These are phyloP conservation scores for Myanophis thanlyinensis DNA, from an alignment of 2,113 vertebrate species.

Conservation along the genomic window DNA sequence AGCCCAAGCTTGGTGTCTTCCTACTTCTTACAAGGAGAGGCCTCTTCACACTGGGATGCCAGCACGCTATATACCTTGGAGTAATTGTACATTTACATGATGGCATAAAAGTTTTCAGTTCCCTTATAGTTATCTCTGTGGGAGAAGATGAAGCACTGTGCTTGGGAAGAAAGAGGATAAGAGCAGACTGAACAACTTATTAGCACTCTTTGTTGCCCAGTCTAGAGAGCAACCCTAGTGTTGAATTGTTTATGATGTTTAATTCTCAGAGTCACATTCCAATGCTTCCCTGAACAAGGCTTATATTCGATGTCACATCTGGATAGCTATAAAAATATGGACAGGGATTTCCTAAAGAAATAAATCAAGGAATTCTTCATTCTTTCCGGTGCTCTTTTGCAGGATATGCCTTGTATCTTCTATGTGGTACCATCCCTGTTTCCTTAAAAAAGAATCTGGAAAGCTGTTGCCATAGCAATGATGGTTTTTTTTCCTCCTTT, in stretches of 20 bases:
- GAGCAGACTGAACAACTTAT: background rate
- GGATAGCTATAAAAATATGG: background rate
- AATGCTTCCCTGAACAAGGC: background rate
- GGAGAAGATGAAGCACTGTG: background rate
- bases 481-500: background rate
- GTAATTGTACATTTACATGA: background rate
- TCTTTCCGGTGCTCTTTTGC: background rate
- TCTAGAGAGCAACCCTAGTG: background rate
- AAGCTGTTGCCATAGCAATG: constrained; percentile 62
- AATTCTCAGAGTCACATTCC: background rate
- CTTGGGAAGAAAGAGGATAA: background rate
- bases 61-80: background rate
- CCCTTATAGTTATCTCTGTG: background rate
- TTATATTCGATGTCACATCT: background rate
- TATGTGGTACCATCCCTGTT: background rate
- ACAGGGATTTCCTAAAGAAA: background rate
- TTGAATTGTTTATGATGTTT: background rate
- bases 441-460: constrained; percentile 33
- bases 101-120: background rate
- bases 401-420: background rate
- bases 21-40: background rate
- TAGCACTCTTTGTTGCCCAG: background rate
- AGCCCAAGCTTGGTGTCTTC: background rate
- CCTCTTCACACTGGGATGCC: background rate
- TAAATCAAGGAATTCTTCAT: constrained; percentile 11